phyloP scores from a whole-genome alignment of 2,113 vertebrate species.

The Dolichotis patagonum region DNA sequence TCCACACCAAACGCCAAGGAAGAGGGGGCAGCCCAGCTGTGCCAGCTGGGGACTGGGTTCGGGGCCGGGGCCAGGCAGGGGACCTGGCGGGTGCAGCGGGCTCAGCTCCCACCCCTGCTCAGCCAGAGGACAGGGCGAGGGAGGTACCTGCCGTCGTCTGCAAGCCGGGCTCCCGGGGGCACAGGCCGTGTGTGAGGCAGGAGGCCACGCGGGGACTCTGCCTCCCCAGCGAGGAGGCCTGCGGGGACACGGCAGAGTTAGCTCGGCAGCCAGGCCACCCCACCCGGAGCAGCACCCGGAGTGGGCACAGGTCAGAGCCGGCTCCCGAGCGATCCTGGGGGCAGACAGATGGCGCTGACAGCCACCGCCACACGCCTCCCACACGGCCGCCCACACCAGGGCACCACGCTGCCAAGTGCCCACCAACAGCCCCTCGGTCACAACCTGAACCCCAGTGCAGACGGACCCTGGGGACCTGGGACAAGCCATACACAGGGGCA shows the following conservation, averaged over 20 bases:
- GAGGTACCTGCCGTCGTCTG: conserved; percentile 86
- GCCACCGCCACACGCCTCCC: neutral
- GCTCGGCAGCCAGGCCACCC: neutral
- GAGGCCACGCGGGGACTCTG: conserved; percentile 84
- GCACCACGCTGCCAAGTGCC: neutral
- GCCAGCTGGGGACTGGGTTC: neutral
- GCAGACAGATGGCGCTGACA: too few relatives aligned
- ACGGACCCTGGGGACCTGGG: neutral
- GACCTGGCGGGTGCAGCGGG: neutral
- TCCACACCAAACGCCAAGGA: neutral
- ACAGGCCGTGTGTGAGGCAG: conserved; percentile 81
- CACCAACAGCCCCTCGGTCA: neutral
- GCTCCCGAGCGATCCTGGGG: neutral
- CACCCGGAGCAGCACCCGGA: accelerated
- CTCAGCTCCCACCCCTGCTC: neutral
- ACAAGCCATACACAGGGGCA: neutral
- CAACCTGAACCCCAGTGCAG: neutral
- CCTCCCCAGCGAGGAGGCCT: conserved; percentile 88
- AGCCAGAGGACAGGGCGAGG: neutral
- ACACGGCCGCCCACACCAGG: neutral
- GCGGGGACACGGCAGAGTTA: neutral
- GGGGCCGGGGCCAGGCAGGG: too few relatives aligned
- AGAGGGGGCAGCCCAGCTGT: neutral
- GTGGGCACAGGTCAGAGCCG: neutral
- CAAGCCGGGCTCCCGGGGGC: conserved; percentile 83